Percentiles rank a stretch among this genome's conserved stretches.
These are phyloP conservation scores for Chaetops frenatus DNA, from an alignment of 2,113 vertebrate species.

Conservation along the genomic window DNA sequence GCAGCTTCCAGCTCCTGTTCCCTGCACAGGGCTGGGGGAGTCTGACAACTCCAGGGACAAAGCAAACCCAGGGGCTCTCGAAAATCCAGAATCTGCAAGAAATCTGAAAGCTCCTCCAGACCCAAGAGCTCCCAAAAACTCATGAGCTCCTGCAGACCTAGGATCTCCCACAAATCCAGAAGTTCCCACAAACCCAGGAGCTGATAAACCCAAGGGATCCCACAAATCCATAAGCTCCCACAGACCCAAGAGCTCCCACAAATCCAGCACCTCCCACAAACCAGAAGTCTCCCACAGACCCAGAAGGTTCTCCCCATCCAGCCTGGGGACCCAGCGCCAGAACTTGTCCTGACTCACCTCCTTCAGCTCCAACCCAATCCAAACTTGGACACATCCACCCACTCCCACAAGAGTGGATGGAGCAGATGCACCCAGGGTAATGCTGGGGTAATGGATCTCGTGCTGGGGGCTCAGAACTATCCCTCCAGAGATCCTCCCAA, in stretches of 20 bases:
- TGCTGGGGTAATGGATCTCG: neutral
- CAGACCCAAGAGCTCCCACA: neutral
- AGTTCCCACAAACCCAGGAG: neutral
- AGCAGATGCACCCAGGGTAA: neutral
- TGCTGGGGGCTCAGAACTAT: fast-evolving
- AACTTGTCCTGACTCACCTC: neutral
- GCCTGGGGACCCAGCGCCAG: neutral
- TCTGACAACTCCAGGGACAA: neutral
- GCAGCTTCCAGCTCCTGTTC: neutral
- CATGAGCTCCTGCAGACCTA: neutral
- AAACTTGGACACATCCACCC: neutral
- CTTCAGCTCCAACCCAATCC: fast-evolving
- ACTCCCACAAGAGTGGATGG: neutral
- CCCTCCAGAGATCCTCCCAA: neutral
- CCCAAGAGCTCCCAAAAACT: neutral
- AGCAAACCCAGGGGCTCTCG: neutral
- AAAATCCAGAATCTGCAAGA: neutral
- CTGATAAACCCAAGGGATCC: neutral
- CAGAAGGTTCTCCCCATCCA: neutral
- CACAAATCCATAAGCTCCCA: too few relatives aligned
- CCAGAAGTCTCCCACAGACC: neutral
- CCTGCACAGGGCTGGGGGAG: fast-evolving
- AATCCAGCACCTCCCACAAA: neutral
- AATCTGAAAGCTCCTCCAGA: neutral
- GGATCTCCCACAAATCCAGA: neutral